These are phyloP conservation scores for Callyntrura guangdongensis DNA, from an alignment of 2,888 invertebrate genomes.

Conservation along the genomic window DNA sequence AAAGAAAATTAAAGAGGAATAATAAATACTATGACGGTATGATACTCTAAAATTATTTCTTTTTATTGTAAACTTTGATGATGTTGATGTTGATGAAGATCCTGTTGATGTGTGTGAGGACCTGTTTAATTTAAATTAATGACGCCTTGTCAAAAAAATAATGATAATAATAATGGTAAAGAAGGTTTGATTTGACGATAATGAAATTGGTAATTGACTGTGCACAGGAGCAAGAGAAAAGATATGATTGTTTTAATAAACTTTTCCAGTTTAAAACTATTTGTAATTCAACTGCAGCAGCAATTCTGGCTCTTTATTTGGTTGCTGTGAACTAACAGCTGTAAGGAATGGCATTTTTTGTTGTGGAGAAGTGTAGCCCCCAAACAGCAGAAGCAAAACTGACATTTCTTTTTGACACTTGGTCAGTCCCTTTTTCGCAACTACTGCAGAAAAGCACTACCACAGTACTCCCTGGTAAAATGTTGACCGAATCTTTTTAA, in stretches of 20 bases:
- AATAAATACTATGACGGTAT: too few species aligned
- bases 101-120: slow-evolving; percentile 3
- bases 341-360: not conserved
- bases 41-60: not conserved
- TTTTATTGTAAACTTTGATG: not conserved
- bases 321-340: too few species aligned
- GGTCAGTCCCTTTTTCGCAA: not conserved
- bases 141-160: slow-evolving; percentile 43
- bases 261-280: not conserved
- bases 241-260: slow-evolving; percentile 18
- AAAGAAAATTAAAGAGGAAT: not conserved
- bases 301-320: not conserved
- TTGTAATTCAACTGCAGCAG: not conserved
- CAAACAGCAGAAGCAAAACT: not conserved
- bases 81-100: not conserved
- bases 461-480: not conserved
- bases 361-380: not conserved
- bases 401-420: not conserved
- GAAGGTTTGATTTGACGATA: slow-evolving; percentile 14
- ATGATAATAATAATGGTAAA: not conserved
- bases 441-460: not conserved
- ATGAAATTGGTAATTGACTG: not conserved
- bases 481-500: not conserved
- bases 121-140: slow-evolving; percentile 48
- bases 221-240: too few species aligned